Evolutionary conservation across 2,797 vertebrate species (phyloP).

Genomic region (Enteromius fasciolatus): DNA sequence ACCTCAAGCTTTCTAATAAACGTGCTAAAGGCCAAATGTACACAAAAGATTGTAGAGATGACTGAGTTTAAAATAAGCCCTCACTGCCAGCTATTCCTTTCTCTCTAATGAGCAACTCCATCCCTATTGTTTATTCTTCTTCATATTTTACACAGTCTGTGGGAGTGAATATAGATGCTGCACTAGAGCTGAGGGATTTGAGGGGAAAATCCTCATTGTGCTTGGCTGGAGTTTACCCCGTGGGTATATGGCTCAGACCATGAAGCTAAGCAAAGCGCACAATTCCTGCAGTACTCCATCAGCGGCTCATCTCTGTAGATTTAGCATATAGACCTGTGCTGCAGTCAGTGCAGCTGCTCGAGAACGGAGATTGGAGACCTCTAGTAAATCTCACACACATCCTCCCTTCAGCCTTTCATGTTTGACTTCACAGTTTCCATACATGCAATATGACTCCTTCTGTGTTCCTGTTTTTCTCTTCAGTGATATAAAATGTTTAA

Average conservation of each 20-base stretch:
- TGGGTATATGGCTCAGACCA: constrained; percentile 17
- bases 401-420: not conserved
- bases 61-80: constrained; percentile 29
- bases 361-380: not conserved
- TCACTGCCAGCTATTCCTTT: constrained; percentile 2
- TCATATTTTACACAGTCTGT: constrained; percentile 15
- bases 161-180: constrained; percentile 23
- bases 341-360: not conserved
- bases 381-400: not conserved
- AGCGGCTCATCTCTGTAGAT: not conserved
- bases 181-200: constrained; percentile 21
- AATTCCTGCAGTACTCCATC: constrained; percentile 30
- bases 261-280: constrained; percentile 25
- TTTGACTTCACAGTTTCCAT: constrained; percentile 1
- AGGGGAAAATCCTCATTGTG: constrained; percentile 33
- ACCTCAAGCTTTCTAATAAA: constrained; percentile 29
- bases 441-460: not conserved
- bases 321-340: constrained; percentile 4
- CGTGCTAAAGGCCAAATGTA: not conserved
- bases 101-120: constrained; percentile 17
- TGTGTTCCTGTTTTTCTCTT: not conserved
- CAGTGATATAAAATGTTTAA: constrained; percentile 4
- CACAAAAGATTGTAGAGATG: not conserved
- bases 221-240: constrained; percentile 22
- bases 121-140: constrained; percentile 21